Conservation (phyloP, 1,140 invertebrate species). For the Psix sp. region DNA sequence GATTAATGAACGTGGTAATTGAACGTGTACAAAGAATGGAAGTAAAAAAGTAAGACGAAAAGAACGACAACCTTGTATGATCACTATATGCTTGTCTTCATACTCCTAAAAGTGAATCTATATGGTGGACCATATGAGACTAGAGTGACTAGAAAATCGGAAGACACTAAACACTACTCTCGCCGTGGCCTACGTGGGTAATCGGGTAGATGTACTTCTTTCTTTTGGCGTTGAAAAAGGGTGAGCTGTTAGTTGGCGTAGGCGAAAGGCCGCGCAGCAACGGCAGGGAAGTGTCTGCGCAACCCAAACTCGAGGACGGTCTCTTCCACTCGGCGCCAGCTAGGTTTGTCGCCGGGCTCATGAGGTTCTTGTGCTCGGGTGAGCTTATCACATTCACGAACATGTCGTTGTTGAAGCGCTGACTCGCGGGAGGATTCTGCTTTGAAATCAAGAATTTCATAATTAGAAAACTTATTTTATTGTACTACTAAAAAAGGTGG, state of each 20-base stretch:
- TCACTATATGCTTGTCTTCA: no score
- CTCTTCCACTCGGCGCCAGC: slow-evolving; percentile 72
- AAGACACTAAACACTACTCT: slow-evolving; percentile 77
- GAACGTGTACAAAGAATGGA: no score
- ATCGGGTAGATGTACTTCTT: slow-evolving; percentile 81
- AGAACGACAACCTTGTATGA: no score
- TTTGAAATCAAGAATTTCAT: no score
- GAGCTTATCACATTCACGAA: slow-evolving; percentile 70
- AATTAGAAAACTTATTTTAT: no score
- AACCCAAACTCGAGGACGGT: slow-evolving; percentile 47
- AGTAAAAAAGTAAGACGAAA: no score
- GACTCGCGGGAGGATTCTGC: no score
- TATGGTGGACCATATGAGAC: no score
- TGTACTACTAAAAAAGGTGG: no score
- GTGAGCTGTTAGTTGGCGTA: slow-evolving; percentile 74
- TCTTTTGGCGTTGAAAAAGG: slow-evolving; percentile 78
- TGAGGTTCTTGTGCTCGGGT: slow-evolving; percentile 69
- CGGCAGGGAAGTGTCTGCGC: slow-evolving; percentile 78
- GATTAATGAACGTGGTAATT: no score
- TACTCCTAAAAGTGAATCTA: no score
- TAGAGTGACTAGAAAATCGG: slow-evolving; percentile 4
- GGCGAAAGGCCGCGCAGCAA: slow-evolving; percentile 78
- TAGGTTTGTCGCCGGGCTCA: slow-evolving; percentile 75
- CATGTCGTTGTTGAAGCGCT: slow-evolving; percentile 68
- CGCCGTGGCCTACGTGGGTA: slow-evolving; percentile 76